phyloP scores from a whole-genome alignment of 2,113 vertebrate species.

The Talpa occidentalis region DNA sequence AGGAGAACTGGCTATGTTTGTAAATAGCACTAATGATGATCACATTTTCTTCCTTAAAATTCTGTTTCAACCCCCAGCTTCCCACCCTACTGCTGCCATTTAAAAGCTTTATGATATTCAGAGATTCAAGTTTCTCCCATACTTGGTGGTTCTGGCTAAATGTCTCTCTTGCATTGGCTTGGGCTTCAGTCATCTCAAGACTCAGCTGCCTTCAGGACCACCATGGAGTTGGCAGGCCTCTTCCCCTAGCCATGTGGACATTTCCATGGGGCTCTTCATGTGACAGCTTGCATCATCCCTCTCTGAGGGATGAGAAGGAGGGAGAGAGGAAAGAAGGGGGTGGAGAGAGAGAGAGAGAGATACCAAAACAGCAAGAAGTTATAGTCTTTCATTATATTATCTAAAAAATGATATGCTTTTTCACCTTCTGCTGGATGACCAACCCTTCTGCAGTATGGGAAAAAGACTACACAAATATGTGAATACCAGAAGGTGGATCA shows the following conservation, averaged over 20 bases:
- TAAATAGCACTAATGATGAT: background rate
- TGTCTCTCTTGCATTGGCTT: background rate
- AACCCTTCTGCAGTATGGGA: background rate
- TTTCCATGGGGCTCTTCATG: background rate
- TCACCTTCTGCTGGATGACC: background rate
- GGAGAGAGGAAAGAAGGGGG: no score
- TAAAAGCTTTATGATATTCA: background rate
- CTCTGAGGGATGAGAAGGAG: background rate
- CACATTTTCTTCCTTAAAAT: background rate
- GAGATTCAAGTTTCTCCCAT: background rate
- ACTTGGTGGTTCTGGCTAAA: background rate
- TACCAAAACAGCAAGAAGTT: background rate
- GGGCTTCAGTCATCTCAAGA: background rate
- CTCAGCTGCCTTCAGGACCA: background rate
- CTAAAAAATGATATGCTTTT: background rate
- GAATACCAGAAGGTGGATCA: background rate
- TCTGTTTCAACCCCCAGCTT: background rate
- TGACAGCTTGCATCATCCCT: background rate
- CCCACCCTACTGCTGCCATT: background rate
- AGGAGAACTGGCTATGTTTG: background rate
- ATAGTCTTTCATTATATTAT: background rate
- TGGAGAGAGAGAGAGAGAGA: background rate
- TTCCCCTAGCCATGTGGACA: background rate
- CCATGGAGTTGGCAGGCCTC: background rate
- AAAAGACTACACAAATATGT: background rate